Base-by-base conservation (phyloP, 2,113 vertebrate genomes). In the Thinocorus orbignyianus region DNA sequence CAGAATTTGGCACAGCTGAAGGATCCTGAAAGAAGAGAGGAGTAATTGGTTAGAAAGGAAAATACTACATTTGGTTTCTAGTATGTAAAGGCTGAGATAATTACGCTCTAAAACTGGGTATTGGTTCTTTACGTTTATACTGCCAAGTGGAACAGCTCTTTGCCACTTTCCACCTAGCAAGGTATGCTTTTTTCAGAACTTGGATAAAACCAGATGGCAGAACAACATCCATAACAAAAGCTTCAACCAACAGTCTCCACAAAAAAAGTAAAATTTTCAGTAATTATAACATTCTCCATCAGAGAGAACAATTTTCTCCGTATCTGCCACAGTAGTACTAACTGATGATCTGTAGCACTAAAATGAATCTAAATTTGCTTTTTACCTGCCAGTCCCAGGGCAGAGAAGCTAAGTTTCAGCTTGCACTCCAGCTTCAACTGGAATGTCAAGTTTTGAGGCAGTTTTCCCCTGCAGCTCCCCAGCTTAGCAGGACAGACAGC, bases 1-100 rank as follows among this genome's bases (percentile, higher is more conserved):
- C 99, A 95, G 98, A 98, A 83, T 98, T 99, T 54, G 99, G 98
- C 95, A 98, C 91, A 77, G 98, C 98, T 96, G 98, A 98, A 95
- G 99, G 98, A 96, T 99, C 99, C 99, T 99, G 92, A 96, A 94
- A 96, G 54, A 68, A 81, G 76, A 61, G 60, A 97, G 60, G 42
- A 94, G 65, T 33, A 96, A 97, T 86, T 61, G 70, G 52, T 69
- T 73, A 87, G 57, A 95, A 92, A 84, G 33, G 46, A 88, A 49
- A 80, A 69, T 16, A 52, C 17, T 96, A 5, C 64, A 84, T 81
- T 69, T 89, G 57, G 62, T 26, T 82, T 79, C 61, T 60, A 79
- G 28, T 30, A 46, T 48, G 60, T 52, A 90, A 70, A 30, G 17
- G 57, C 69, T 73, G 52, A 88, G 48, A 91, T 52, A 91, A 81